Conservation (phyloP, 2,888 invertebrate genomes). For the Pristionchus entomophagus region DNA sequence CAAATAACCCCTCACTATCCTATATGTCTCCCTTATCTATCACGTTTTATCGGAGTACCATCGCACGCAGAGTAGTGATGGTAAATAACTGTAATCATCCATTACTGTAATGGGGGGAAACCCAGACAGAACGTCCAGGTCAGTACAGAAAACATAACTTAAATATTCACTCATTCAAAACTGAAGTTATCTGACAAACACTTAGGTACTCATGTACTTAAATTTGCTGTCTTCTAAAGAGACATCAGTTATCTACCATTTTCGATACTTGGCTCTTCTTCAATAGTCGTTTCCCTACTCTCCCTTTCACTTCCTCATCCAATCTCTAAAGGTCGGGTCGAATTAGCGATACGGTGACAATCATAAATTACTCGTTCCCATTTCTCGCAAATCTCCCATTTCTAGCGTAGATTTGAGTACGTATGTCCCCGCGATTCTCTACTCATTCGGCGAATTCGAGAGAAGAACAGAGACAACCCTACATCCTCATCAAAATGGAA, state of each 20-base stretch:
- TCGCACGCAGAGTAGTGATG: background rate
- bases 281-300: slow-evolving; percentile 5
- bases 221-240: too few species aligned
- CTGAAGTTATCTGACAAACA: too few species aligned
- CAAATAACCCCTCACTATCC: slow-evolving; percentile 12
- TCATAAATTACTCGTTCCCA: background rate
- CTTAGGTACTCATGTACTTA: background rate
- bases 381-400: background rate
- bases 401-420: background rate
- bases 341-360: too few species aligned
- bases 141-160: background rate
- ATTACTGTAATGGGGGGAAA: too few species aligned
- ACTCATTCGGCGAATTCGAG: background rate
- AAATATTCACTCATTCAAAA: background rate
- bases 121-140: too few species aligned
- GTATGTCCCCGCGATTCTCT: background rate
- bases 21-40: background rate
- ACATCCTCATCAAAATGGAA: background rate
- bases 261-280: background rate
- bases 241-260: background rate
- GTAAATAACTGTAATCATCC: too few species aligned
- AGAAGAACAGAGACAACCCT: background rate
- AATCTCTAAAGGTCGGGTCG: background rate
- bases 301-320: background rate
- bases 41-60: background rate